phyloP scores from a whole-genome alignment of 2,888 invertebrate genomes.

The Synanthedon tipuliformis region DNA sequence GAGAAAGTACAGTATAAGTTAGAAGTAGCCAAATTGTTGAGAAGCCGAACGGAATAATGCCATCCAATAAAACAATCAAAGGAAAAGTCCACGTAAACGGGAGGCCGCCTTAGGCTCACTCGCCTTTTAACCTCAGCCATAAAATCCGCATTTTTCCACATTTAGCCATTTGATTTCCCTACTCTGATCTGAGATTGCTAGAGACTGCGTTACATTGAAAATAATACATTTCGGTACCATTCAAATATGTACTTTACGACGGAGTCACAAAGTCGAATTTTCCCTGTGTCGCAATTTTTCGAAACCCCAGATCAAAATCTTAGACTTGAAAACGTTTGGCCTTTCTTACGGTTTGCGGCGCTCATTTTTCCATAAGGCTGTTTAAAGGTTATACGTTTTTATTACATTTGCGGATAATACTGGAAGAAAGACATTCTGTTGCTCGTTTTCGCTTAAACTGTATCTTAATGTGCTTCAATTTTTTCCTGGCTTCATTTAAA shows the following conservation, averaged over 20 bases:
- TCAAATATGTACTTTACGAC: constrained; percentile 1
- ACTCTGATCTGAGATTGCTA: constrained; percentile 38
- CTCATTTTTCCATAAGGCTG: constrained; percentile 7
- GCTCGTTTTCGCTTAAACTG: neutral
- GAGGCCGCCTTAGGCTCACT: constrained; percentile 12
- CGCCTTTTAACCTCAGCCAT: constrained; percentile 27
- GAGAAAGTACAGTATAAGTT: no score
- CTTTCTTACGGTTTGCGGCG: constrained; percentile 2
- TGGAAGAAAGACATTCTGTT: neutral
- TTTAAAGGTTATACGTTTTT: constrained; percentile 9
- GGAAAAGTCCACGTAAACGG: neutral
- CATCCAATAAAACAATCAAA: neutral
- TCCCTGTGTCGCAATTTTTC: constrained; percentile 1
- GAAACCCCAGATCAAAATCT: constrained; percentile 7
- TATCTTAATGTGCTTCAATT: neutral
- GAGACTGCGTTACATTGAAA: constrained; percentile 35
- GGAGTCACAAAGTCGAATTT: constrained; percentile 1
- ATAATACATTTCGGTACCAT: neutral
- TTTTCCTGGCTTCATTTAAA: neutral
- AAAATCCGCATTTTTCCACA: constrained; percentile 25
- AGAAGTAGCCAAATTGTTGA: neutral
- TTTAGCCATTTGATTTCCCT: constrained; percentile 29
- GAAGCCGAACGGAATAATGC: neutral
- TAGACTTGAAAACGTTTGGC: constrained; percentile 8
- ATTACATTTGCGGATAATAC: constrained; percentile 7